Percentiles rank a stretch among this genome's conserved stretches.
Conservation (phyloP, 2,888 invertebrate species). For the Amphipoea oculea region DNA sequence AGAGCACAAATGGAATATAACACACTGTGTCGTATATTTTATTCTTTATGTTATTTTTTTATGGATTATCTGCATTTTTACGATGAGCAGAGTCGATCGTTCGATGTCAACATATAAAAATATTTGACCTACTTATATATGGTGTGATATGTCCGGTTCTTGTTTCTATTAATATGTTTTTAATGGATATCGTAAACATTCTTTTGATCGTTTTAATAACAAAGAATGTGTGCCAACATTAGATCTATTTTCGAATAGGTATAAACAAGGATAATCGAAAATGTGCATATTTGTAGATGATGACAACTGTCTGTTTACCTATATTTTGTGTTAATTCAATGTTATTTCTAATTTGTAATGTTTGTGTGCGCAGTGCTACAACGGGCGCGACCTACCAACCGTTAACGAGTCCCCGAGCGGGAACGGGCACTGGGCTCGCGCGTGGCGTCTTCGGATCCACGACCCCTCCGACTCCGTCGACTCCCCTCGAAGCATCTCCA, state of each 20-base stretch:
- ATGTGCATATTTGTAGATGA: not conserved
- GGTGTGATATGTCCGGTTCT: not conserved
- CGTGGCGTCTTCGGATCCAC: slow-evolving; percentile 77
- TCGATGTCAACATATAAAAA: slow-evolving; percentile 19
- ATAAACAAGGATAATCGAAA: not conserved
- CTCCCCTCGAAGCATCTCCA: slow-evolving; percentile 92
- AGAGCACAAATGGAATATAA: slow-evolving; percentile 9
- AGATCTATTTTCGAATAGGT: not conserved
- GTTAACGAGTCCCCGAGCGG: slow-evolving; percentile 84
- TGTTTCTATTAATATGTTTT: slow-evolving; percentile 33
- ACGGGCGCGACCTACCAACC: slow-evolving; percentile 80
- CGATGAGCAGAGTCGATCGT: not conserved
- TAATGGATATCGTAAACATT: slow-evolving; percentile 19
- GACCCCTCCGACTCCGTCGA: slow-evolving; percentile 85
- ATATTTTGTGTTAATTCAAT: slow-evolving; percentile 5
- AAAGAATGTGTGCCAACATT: not conserved
- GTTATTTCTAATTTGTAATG: slow-evolving; percentile 13
- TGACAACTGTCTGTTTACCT: slow-evolving; percentile 10
- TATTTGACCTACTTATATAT: slow-evolving; percentile 10
- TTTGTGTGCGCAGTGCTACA: slow-evolving; percentile 78
- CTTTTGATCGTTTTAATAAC: not conserved
- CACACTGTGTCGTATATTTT: slow-evolving; percentile 11
- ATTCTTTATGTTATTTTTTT: not conserved
- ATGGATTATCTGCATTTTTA: slow-evolving; percentile 24
- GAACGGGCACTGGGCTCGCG: slow-evolving; percentile 81